Evolutionary conservation across 1,140 invertebrate genomes (phyloP).

Genomic region (Drosophila bipectinata): DNA sequence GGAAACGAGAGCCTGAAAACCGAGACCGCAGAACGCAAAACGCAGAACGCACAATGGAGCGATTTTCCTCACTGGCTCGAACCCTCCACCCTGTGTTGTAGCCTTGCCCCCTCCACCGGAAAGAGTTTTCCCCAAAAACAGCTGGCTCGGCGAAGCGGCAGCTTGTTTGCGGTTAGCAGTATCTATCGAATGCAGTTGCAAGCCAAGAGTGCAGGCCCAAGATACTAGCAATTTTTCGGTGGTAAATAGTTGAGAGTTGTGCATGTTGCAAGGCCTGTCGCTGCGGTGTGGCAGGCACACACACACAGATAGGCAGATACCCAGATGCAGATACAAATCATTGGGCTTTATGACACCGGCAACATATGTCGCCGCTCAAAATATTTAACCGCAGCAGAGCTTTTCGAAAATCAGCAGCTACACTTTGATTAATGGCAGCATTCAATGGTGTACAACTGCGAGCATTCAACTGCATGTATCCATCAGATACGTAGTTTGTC

Average conservation of each 20-base stretch:
- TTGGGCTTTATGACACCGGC: constrained; percentile 68
- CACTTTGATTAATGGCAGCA: constrained; percentile 69
- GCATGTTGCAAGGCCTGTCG: constrained; percentile 40
- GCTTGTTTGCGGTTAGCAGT: constrained; percentile 72
- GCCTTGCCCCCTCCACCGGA: not conserved
- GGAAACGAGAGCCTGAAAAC: constrained; percentile 31
- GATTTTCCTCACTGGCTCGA: constrained; percentile 2
- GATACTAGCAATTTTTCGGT: constrained; percentile 50
- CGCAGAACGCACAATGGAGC: constrained; percentile 61
- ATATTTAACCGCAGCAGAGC: constrained; percentile 78
- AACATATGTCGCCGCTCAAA: constrained; percentile 80
- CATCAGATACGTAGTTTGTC: constrained; percentile 78
- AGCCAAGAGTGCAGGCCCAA: constrained; percentile 34
- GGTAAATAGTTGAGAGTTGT: constrained; percentile 64
- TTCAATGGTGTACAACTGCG: constrained; percentile 66
- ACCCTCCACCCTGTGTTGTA: not conserved
- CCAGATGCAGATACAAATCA: constrained; percentile 64
- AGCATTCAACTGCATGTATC: constrained; percentile 64
- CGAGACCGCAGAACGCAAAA: constrained; percentile 51
- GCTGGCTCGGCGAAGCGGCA: constrained; percentile 58
- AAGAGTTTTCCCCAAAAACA: constrained; percentile 31
- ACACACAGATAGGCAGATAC: constrained; percentile 1
- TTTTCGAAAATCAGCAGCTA: constrained; percentile 37
- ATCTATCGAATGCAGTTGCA: constrained; percentile 60
- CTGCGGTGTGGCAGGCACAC: constrained; percentile 36